Evolutionary conservation across 2,797 vertebrate species (phyloP).

Genomic region (Cephalopachus bancanus): DNA sequence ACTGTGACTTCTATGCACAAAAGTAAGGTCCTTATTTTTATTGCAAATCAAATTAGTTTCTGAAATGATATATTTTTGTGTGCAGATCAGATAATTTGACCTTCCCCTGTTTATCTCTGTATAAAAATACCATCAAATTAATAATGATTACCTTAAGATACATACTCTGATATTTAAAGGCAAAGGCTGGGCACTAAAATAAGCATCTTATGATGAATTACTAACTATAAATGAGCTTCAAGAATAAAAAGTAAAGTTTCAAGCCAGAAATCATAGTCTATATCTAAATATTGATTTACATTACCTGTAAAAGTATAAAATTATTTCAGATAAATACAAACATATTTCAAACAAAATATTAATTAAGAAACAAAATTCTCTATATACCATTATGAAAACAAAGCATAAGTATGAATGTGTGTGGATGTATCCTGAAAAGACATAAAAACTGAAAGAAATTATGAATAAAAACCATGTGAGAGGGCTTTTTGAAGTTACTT

Average conservation of each 20-base stretch:
- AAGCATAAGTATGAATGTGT: not conserved
- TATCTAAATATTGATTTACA: constrained; percentile 1
- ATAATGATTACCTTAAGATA: not conserved
- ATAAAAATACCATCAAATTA: not conserved
- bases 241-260: constrained; percentile 32
- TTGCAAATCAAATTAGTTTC: not conserved
- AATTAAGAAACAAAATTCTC: not conserved
- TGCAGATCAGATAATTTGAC: not conserved
- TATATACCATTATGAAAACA: constrained; percentile 3
- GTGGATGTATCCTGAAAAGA: not conserved
- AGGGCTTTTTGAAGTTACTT: not conserved
- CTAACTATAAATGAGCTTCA: not conserved
- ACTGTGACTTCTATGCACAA: not conserved
- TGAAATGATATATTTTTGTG: constrained; percentile 31
- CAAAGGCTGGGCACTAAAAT: not conserved
- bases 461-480: not conserved
- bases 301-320: constrained; percentile 25
- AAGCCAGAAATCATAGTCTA: not conserved
- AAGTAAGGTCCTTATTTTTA: constrained; percentile 33
- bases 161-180: constrained; percentile 16
- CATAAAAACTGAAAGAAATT: not conserved
- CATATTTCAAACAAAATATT: constrained; percentile 33
- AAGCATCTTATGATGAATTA: not conserved
- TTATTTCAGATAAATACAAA: not conserved
- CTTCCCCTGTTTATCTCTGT: not conserved